Base-by-base conservation (phyloP, 1,140 invertebrate species). In the Lineus longissimus region DNA sequence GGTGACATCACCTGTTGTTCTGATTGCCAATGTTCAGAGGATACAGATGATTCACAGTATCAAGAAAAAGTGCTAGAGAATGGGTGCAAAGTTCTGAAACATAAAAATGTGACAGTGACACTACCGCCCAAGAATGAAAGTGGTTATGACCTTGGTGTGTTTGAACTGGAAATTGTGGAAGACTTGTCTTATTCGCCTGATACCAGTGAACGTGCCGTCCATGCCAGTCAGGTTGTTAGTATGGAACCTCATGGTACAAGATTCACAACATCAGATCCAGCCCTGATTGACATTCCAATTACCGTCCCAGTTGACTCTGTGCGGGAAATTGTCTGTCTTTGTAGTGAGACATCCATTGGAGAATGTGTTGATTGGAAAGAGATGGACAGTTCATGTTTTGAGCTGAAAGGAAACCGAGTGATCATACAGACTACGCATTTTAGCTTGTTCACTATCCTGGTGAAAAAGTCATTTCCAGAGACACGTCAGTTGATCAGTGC, bases 371-470 rank as follows among this genome's bases (percentile, higher is more conserved):
- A 56, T 30, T 73, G 71, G 71, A 55, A 70, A 45, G 27, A 29
- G 1, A 33, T 73, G n/a, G 62, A 47, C 23, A 36, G 51, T 19
- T 61, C 63, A 19, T 31, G 29, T 43, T 67, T 55, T 51, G 41
- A 23, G n/a, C 61, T 45, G 17, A 63, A 62, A 15, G 33, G 31
- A 55, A 65, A 69, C 2, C 47, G 61, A 17, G 54, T 76, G 22
- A 59, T 69, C 9, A 76, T 76, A 36, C 65, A 55, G 23, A 59
- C 71, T 13, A 45, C 62, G 9, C 72, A 76, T 54, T 76, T 78
- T 41, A 72, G 69, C 31, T 59, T 73, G 9, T 70, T 74, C 47
- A 72, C 72, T 17, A 67, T 69, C 0, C 61, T 77, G 2, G 61
- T 72, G 11, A 30, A 70, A 40, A 63, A 55, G 19, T 57, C 68